These are phyloP conservation scores for Deilephila porcellus DNA, from an alignment of 2,888 invertebrate species.

Conservation along the genomic window DNA sequence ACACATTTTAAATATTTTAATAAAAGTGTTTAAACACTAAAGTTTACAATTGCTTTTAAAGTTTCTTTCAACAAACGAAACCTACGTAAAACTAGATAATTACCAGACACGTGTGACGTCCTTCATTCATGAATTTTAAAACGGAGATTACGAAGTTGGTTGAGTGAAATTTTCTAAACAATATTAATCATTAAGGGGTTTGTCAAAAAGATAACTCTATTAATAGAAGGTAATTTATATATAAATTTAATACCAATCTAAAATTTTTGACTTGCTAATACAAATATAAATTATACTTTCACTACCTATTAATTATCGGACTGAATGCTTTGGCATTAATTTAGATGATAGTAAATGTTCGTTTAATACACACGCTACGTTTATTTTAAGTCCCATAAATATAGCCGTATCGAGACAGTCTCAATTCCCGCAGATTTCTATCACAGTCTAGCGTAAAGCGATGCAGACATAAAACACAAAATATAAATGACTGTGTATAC, in stretches of 20 bases:
- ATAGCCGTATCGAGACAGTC: too few species aligned
- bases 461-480: too few species aligned
- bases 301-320: too few species aligned
- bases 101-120: neutral
- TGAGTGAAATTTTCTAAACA: neutral
- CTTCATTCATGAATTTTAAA: slow-evolving; percentile 3
- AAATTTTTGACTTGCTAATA: neutral
- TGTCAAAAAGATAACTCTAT: neutral
- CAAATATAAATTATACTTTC: neutral
- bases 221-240: neutral
- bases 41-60: neutral
- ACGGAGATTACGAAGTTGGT: too few species aligned
- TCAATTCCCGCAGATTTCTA: too few species aligned
- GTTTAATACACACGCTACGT: too few species aligned
- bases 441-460: too few species aligned
- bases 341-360: too few species aligned
- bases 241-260: neutral
- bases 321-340: too few species aligned
- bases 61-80: neutral
- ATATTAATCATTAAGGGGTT: neutral
- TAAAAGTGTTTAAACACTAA: neutral
- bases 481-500: too few species aligned
- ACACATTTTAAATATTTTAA: neutral
- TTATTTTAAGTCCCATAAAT: too few species aligned
- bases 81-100: neutral